Evolutionary conservation across 2,888 invertebrate species (phyloP), one percentile per base, ranked within the genome.

Genomic region (Drosophila paramelanica): DNA sequence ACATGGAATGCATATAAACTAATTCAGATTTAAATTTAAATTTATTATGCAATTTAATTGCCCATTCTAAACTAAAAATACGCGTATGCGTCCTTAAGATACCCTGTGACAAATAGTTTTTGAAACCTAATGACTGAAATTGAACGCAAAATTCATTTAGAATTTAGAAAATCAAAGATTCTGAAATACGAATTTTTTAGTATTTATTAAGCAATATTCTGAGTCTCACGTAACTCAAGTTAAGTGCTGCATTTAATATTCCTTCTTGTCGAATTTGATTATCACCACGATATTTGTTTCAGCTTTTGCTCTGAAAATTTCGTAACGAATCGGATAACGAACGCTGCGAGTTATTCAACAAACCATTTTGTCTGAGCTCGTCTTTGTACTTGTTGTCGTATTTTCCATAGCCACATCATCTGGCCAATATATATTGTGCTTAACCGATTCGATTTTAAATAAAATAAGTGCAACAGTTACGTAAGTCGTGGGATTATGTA

Each of bases 391-490:
- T 38, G 8, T 23, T 23, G 42, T 31, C 14, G 27, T 23, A 43
- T 55, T 31, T 43, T n/a, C 10, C 13, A 43, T 33, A 31, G 10
- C 11, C 17, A 41, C 13, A 17, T 42, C 11, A 17, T 38, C 33
- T 46, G 38, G 11, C 27, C 25, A 17, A 47, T n/a, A 47, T 46
- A 11, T 36, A 20, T 20, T 41, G 46, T 58, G 60, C 45, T 50
- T 36, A 20, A 38, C n/a, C 36, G 49, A 43, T 60, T 45, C 45
- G 43, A 25, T 3, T 11, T 60, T 5, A 53, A 33, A 31, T 41
- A 13, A 46, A 68, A 46, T 41, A 60, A 61, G 51, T 69, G 68
- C 45, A 61, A 14, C 14, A 39, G 17, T 69, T 61, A 38, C 55
- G 38, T 61, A 68, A 69, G 55, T 38, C 20, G 43, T 39, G 39